Conservation (phyloP, 2,797 vertebrate species). For the Emys orbicularis region DNA sequence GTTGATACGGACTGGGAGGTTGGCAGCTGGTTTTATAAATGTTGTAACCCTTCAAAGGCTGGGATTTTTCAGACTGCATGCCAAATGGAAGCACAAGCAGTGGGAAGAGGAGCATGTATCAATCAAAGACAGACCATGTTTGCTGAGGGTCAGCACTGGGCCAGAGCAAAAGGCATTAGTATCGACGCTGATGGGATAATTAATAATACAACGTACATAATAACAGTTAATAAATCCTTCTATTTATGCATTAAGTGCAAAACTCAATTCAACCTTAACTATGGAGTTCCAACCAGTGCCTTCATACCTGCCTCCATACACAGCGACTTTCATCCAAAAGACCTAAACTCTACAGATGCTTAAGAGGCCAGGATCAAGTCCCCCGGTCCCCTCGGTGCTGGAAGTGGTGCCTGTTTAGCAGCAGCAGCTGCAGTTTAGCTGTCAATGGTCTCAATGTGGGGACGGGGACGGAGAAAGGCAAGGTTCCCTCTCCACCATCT, state of each 20-base stretch:
- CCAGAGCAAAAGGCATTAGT: background rate
- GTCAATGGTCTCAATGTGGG: background rate
- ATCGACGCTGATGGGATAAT: background rate
- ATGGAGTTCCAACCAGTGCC: background rate
- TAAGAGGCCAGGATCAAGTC: background rate
- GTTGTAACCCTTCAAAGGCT: background rate
- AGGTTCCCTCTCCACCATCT: background rate
- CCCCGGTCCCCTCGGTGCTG: background rate
- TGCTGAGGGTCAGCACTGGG: background rate
- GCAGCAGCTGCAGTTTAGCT: background rate
- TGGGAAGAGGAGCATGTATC: background rate
- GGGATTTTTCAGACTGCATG: background rate
- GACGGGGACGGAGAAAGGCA: background rate
- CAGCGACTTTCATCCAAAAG: background rate
- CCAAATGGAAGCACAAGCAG: too few relatives aligned
- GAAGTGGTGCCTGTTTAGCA: background rate
- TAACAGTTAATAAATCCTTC: background rate
- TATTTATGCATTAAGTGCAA: background rate
- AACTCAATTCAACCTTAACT: background rate
- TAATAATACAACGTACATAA: background rate
- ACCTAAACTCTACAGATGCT: background rate
- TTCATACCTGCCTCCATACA: background rate
- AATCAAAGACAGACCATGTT: background rate
- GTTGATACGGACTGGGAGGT: background rate
- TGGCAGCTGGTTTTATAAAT: background rate